Evolutionary conservation across 1,140 invertebrate species (phyloP), one percentile per base, ranked within the genome.

Genomic region (Melipona quadrifasciata): DNA sequence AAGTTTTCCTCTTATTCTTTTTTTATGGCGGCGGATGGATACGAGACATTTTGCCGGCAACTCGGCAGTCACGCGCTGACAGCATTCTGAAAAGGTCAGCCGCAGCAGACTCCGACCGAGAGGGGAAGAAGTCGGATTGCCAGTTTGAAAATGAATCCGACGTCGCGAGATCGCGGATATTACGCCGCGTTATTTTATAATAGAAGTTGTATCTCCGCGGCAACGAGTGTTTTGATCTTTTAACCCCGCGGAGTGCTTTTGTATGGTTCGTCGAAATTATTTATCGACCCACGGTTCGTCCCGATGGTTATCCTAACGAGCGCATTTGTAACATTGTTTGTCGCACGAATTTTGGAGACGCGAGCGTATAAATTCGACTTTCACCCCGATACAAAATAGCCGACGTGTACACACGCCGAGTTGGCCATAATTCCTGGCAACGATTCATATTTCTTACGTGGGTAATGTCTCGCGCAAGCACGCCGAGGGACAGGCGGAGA

Each of bases 391-490:
- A 70, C 34, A 70, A 83, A 78, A 78, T 83, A n/a, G 51, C 65
- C 39, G 2, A 8, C 24, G 47, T 53, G 14, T 21, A 55, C 47
- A 68, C 47, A 55, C 47, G 58, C 47, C 16, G 19, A 71, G 27
- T 70, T 71, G 82, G 24, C 76, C 51, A 27, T 71, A 79, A 79
- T 84, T 84, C 76, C 67, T 72, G 76, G 67, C 76, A 77, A 17
- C 75, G 21, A 72, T 12, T 79, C 76, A 64, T 84, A 84, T 79
- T 79, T 84, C 76, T 79, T 84, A 51, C n/a, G 17, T 79, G n/a
- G 39, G 39, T 24, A 79, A n/a, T 47, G 82, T 53, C 3, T 39
- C 39, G 76, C 51, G 55, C 47, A 39, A 71, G 47, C 53, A 53
- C 21, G 19, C 8, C 55, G 55, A 53, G 67, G 17, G 34, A 79